phyloP scores from a whole-genome alignment of 2,113 vertebrate species.

The Myrmecobius fasciatus region DNA sequence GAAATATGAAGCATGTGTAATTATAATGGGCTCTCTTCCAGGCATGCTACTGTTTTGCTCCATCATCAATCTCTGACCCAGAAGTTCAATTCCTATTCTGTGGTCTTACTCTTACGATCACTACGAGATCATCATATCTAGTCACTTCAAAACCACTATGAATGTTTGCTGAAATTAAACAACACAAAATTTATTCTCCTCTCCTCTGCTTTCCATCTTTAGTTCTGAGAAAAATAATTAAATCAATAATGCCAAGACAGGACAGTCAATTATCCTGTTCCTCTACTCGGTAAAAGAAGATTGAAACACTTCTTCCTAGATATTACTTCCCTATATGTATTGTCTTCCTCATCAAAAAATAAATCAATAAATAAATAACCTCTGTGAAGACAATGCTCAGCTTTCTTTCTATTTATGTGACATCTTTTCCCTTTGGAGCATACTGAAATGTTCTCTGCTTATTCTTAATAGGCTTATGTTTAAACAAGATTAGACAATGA shows the following conservation, averaged over 20 bases:
- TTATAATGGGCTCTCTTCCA: neutral
- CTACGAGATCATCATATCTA: neutral
- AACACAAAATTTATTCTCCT: too few species aligned
- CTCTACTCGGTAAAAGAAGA: neutral
- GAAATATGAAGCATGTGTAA: neutral
- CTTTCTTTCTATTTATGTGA: neutral
- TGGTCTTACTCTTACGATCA: neutral
- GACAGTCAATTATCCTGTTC: neutral
- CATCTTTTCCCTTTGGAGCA: neutral
- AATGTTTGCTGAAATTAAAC: too few species aligned
- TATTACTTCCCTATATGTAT: neutral
- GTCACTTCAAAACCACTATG: rapidly evolving
- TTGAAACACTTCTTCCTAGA: neutral
- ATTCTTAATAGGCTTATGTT: neutral
- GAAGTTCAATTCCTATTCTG: neutral
- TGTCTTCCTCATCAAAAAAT: neutral
- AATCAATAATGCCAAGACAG: neutral
- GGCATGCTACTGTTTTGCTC: neutral
- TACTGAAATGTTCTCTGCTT: neutral
- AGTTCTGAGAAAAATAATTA: neutral
- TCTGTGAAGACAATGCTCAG: neutral
- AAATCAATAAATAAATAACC: too few species aligned
- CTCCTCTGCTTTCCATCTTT: neutral
- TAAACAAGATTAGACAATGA: too few species aligned
- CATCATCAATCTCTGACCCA: neutral